Base-by-base conservation (phyloP, 2,113 vertebrate species). In the Pituophis catenifer region DNA sequence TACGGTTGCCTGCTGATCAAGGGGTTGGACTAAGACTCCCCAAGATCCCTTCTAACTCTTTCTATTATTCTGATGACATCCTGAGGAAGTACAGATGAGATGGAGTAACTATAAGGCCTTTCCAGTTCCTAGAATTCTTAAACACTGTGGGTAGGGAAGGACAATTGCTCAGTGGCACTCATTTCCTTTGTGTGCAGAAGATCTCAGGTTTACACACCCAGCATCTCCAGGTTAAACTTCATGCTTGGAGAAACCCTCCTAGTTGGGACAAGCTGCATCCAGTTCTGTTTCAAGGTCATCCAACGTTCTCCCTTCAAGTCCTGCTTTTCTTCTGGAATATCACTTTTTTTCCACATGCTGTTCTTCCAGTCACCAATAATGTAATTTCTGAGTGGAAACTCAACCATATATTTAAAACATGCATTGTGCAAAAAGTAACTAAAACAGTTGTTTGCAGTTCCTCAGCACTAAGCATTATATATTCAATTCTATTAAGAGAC, bases 401-500 rank as follows among this genome's bases (percentile, higher is more conserved):
- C 65, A 75, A 17, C 29, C 15, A 81, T 38, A 19, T 19, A 81
- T 81, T 81, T 8, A 81, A 81, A 81, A 38, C 5, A 8, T 55
- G 24, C 50, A 54, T 29, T 93, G 11, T 52, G 86, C 6, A 50
- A 52, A 50, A 53, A 54, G 52, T 15, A 12, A 26, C 29, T 53
- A 24, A 23, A 26, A 26, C 81, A 86, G 62, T 2, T 48, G 81
- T 86, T 86, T 86, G 23, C 2, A 52, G 9, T 53, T 87, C 24
- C 86, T 87, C 94, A 92, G 87, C 94, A 96, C 90, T 94, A 93
- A 95, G 92, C 62, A 92, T 62, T 93, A 5, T 91, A 87, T 81
- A 96, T 92, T 94, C 29, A 93, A 90, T 96, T 95, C 91, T 95
- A 95, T 95, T 95, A 95, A 92, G 95, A 87, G 94, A 93, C 59